Evolutionary conservation across 23 tunicate species (phyloP), one percentile per base, ranked within the genome.

Genomic region (Halocynthia roretzi): DNA sequence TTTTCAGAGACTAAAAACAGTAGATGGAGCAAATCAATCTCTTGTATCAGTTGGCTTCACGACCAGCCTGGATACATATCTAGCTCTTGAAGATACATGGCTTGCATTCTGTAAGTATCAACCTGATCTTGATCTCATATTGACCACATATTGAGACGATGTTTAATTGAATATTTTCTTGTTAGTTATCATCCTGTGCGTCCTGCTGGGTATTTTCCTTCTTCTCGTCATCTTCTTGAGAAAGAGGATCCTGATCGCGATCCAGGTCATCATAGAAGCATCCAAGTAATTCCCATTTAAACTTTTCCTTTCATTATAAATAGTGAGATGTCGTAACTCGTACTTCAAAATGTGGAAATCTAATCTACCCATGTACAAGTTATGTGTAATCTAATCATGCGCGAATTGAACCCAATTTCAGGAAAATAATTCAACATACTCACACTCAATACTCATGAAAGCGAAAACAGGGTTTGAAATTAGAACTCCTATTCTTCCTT

Each of bases 191-290:
- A 93, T 93, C 51, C 81, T 93, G 71, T 87, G 85, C 17, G 83
- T 93, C 15, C 48, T 87, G 6, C 92, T 83, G 54, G 82, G 67
- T 17, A 86, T 92, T 61, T 54, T 93, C 71, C 75, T 87, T 20
- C 72, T 93, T 40, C 63, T 93, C 12, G 75, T 93, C 10, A 56
- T 93, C 21, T 93, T 93, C 71, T 61, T 93, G 68, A 62, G 93
- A 49, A 93, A 93, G 61, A 60, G 98, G 77, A 87, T 93, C 31
- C 86, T 68, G 64, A 93, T 93, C 55, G 98, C 98, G 8, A 80
- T 84, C n/a, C 80, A 83, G 56, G 71, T 93, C 56, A 93, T 93
- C 77, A 54, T 61, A 20, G 80, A 87, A 71, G 93, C 98, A 6
- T 83, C 89, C 93, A 93, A 93, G 98, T 91, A 71, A 80, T 78